Evolutionary conservation across 2,888 invertebrate species (phyloP).

Genomic region (Minunthozetes semirufus): DNA sequence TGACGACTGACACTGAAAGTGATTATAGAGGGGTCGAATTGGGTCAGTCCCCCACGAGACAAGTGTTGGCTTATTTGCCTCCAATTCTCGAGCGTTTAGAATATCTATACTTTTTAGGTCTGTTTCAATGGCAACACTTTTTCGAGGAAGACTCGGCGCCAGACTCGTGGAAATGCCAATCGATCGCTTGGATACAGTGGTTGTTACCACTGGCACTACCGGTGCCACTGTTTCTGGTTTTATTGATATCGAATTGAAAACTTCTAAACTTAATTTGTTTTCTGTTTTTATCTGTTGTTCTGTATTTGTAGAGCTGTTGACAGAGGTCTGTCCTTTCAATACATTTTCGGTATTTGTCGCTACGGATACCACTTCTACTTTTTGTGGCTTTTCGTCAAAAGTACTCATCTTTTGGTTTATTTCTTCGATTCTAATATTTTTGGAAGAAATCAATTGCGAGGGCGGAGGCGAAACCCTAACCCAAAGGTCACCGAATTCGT

Average conservation of each 20-base stretch:
- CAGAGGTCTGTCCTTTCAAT: background rate
- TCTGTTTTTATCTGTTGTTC: background rate
- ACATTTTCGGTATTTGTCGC: background rate
- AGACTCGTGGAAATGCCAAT: constrained; percentile 37
- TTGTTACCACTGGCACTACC: background rate
- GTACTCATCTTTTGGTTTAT: background rate
- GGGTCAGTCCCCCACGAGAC: constrained; percentile 32
- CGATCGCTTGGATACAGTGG: constrained; percentile 24
- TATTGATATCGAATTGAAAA: constrained; percentile 33
- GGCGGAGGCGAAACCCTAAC: constrained; percentile 16
- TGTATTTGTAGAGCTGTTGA: background rate
- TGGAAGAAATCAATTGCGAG: background rate
- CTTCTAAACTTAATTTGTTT: background rate
- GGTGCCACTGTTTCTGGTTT: background rate
- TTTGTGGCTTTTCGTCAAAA: background rate
- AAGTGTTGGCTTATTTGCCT: background rate
- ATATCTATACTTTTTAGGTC: constrained; percentile 28
- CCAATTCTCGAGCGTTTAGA: background rate
- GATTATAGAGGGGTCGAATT: background rate
- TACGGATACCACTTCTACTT: background rate
- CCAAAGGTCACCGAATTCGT: constrained; percentile 14
- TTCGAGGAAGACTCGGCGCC: constrained; percentile 36
- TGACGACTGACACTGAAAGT: constrained; percentile 3
- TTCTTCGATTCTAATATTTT: constrained; percentile 21
- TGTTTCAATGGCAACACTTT: constrained; percentile 26